phyloP scores from a whole-genome alignment of 2,888 invertebrate species.

The Eupithecia tripunctaria region DNA sequence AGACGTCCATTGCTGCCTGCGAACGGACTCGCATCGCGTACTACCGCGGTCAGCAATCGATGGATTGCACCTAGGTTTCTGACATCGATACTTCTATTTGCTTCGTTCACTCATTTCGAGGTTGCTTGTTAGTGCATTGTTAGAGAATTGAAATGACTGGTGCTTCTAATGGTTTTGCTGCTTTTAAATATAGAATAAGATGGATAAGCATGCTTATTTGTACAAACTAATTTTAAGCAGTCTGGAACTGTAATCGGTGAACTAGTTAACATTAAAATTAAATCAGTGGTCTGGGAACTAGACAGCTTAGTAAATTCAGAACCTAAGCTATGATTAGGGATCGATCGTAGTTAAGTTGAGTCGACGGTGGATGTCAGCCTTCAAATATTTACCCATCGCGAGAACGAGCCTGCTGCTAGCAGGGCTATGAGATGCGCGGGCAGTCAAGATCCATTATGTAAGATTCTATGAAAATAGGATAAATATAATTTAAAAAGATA shows the following conservation, averaged over 20 bases:
- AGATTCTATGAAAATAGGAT: neutral
- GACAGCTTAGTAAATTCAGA: slow-evolving; percentile 10
- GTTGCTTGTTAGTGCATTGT: slow-evolving; percentile 39
- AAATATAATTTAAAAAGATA: neutral
- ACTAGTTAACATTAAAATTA: neutral
- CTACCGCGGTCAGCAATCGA: slow-evolving; percentile 38
- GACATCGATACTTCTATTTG: slow-evolving; percentile 41
- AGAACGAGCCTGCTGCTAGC: slow-evolving; percentile 44
- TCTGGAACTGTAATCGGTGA: neutral
- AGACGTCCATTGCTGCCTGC: slow-evolving; percentile 48
- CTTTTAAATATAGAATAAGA: neutral
- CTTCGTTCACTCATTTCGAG: slow-evolving; percentile 48
- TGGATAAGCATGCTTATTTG: neutral
- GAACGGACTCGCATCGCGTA: slow-evolving; percentile 30
- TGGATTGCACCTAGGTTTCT: slow-evolving; percentile 34
- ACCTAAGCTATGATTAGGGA: slow-evolving; percentile 39
- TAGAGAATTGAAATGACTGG: slow-evolving; percentile 44
- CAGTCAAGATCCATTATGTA: neutral
- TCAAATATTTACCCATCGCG: slow-evolving; percentile 64
- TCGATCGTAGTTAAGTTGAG: slow-evolving; percentile 59
- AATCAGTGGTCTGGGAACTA: neutral
- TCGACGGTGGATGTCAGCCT: slow-evolving; percentile 39
- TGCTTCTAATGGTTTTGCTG: neutral
- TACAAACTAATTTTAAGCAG: neutral
- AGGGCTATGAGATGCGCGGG: neutral